Base-by-base conservation (phyloP, 2,797 vertebrate genomes). In the Phalloptychus januarius region DNA sequence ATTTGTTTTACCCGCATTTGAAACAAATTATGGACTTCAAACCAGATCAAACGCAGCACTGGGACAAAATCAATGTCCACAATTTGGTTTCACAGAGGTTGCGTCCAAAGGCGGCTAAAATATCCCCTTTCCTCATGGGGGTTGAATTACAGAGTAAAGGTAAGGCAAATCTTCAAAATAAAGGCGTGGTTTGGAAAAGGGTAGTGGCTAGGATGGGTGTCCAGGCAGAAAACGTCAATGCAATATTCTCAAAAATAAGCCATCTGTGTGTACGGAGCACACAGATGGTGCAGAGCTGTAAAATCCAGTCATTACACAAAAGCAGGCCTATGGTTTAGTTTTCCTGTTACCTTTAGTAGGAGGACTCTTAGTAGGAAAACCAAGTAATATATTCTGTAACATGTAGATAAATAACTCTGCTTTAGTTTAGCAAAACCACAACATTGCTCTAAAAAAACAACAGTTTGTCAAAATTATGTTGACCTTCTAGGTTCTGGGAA, bases 391-490 rank as follows among this genome's bases (percentile, higher is more conserved):
- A 79, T 61, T 70, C 82, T 79, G 84, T 89, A 89, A 91, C 87
- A 82, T 28, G 13, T 75, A 84, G 86, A 80, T 83, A 89, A 92
- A 91, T 81, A 89, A 88, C 88, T 82, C 58, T 52, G 46, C 71
- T 72, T 83, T 78, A 42, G 78, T 69, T 91, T 72, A 69, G 71
- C 84, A 80, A 89, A 92, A 78, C 36, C 40, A 13, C 65, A 74
- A 42, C 54, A 18, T 77, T 75, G 54, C 69, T 84, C 71, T 81
- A 75, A 85, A 87, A 78, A 75, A 58, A 58, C 28, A 72, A 46
- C 63, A 79, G 61, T 16, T 79, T 79, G 71, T 88, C 90, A 87
- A 93, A 92, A 93, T 92, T 85, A 83, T 80, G 74, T 74, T 75
- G 87, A 89, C 44, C 82, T 88, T 91, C 77, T 86, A 89, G 81